Evolutionary conservation across 2,797 vertebrate genomes (phyloP).

Genomic region (Lagocephalus sceleratus): DNA sequence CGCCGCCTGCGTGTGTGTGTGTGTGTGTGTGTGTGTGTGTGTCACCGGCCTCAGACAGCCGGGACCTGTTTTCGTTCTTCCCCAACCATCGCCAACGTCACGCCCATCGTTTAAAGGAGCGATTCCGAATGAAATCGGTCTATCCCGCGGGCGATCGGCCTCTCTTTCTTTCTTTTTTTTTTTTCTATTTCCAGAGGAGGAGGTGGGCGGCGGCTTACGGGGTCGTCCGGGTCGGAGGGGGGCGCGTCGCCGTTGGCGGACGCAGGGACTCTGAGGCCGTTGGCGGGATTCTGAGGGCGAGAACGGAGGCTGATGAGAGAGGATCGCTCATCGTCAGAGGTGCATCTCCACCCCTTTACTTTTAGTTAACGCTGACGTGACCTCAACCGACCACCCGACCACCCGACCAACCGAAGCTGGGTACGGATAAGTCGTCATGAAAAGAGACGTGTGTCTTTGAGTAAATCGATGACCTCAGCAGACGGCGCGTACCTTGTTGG

Average conservation of each 20-base stretch:
- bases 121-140: constrained; percentile 18
- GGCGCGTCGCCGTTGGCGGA: constrained; percentile 44
- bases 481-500: too few species aligned
- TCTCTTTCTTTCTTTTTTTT: too few species aligned
- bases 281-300: constrained; percentile 59
- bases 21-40: constrained; percentile 15
- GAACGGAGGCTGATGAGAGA: neutral
- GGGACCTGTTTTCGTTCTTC: neutral
- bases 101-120: constrained; percentile 23
- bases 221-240: constrained; percentile 19
- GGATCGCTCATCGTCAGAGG: too few species aligned
- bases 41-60: constrained; percentile 13
- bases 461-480: too few species aligned
- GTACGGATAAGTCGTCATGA: too few species aligned
- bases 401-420: too few species aligned
- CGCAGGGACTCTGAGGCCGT: constrained; percentile 56
- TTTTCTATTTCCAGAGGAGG: too few species aligned
- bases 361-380: too few species aligned
- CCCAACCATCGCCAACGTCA: constrained; percentile 2
- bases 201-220: constrained; percentile 43
- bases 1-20: constrained; percentile 1
- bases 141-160: too few species aligned
- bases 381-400: too few species aligned
- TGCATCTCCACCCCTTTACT: too few species aligned
- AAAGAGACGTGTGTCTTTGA: too few species aligned